These are phyloP conservation scores for Acanthosepion esculentum DNA, from an alignment of 2,888 invertebrate genomes.

Conservation along the genomic window DNA sequence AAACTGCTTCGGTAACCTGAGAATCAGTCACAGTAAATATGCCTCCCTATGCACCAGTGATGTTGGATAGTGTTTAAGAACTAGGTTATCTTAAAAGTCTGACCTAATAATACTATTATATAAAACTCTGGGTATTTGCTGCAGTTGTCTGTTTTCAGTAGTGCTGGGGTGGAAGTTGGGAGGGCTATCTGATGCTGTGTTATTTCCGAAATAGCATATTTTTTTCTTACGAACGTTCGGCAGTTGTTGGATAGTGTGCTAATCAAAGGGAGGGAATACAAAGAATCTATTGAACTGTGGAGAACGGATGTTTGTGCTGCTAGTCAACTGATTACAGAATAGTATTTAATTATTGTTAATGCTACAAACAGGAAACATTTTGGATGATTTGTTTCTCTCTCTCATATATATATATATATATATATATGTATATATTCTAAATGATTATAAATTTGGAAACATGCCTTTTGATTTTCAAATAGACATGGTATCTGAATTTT, in stretches of 20 bases:
- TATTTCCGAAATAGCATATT: too few relatives aligned
- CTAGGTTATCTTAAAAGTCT: background rate
- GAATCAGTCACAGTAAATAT: background rate
- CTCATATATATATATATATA: too few relatives aligned
- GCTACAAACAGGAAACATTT: background rate
- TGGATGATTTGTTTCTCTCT: background rate
- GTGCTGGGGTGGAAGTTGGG: background rate
- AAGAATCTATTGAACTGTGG: too few relatives aligned
- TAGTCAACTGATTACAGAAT: too few relatives aligned
- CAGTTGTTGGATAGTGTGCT: too few relatives aligned
- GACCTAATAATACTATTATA: conserved; percentile 33
- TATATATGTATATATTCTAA: too few relatives aligned
- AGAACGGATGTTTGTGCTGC: too few relatives aligned
- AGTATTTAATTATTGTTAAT: background rate
- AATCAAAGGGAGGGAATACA: too few relatives aligned
- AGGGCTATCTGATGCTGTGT: background rate
- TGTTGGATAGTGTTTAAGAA: background rate
- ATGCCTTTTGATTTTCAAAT: too few relatives aligned
- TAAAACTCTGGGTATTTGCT: background rate
- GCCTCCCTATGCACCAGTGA: background rate
- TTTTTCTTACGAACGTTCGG: too few relatives aligned
- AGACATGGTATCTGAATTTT: too few relatives aligned
- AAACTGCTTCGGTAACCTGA: background rate
- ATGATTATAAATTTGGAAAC: too few relatives aligned
- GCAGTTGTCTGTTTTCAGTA: background rate